These are phyloP conservation scores for Teleogryllus occipitalis DNA, from an alignment of 1,140 invertebrate species.

Conservation along the genomic window DNA sequence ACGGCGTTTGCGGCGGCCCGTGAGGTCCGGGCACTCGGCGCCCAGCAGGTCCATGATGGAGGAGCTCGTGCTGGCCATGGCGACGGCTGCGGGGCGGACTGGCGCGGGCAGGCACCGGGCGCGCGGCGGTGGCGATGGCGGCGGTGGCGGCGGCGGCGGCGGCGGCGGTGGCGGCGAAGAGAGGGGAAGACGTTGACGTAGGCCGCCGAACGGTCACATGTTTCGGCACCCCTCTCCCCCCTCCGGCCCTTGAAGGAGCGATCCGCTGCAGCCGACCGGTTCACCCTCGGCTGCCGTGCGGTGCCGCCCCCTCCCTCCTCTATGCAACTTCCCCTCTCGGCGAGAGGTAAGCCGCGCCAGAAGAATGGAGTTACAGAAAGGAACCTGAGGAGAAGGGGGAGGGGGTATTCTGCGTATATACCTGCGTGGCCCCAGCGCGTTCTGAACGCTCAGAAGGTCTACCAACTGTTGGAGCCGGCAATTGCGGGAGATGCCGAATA, in stretches of 20 bases:
- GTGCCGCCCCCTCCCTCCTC: neutral
- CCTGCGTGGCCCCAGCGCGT: no score
- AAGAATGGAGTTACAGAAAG: no score
- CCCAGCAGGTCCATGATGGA: neutral
- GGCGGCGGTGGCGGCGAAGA: neutral
- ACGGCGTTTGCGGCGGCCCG: no score
- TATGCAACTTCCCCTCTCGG: neutral
- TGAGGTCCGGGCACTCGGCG: neutral
- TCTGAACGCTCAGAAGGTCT: no score
- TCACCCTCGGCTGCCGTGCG: neutral
- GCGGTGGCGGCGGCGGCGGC: no score
- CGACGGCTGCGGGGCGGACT: neutral
- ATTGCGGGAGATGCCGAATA: no score
- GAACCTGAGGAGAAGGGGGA: no score
- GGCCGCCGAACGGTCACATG: neutral
- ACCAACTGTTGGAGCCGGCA: no score
- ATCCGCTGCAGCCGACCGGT: neutral
- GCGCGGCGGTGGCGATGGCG: no score
- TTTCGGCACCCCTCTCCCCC: neutral
- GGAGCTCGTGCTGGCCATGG: neutral
- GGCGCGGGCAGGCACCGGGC: no score
- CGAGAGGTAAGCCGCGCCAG: neutral
- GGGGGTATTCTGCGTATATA: no score
- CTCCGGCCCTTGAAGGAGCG: no score
- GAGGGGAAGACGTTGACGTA: neutral